Evolutionary conservation across 2,888 invertebrate species (phyloP), one percentile per base, ranked within the genome.

Genomic region (Nysson spinosus): DNA sequence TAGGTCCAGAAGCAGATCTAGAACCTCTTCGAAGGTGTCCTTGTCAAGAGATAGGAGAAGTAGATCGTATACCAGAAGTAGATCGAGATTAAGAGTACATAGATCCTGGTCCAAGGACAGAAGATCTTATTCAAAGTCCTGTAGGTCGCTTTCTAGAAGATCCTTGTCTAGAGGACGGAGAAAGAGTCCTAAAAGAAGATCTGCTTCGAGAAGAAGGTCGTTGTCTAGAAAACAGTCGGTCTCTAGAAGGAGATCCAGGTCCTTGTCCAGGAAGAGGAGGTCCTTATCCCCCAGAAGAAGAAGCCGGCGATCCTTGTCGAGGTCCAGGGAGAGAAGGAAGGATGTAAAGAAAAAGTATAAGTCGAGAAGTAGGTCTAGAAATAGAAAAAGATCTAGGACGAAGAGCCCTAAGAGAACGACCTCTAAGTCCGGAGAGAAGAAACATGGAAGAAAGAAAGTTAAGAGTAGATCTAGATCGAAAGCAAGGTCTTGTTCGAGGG

Each of bases 311-410:
- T 78, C 76, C 3, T 6, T 73, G 3, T 79, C 81, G 2, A 67
- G 81, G 44, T 81, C 86, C 2, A 77, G 82, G 5, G 67, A 63
- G 4, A 79, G 78, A 5, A 74, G 81, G 47, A 87, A 87, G 65
- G 81, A 82, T n/a, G n/a, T n/a, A 0, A 87, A 85, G 54, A 63
- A 87, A 69, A 85, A 85, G 49, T 80, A 86, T 65, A 79, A 82
- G 68, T 87, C 87, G 0, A 77, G 87, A 19, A 86, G 87, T 26
- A 80, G 84, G 17, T 86, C 82, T 37, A 81, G 78, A 35, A 83
- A 74, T 30, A 78, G 81, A 35, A 83, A 85, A 60, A 77, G 83
- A 12, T 77, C 84, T 35, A 77, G 87, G 0, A 82, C 84, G 28
- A 81, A 84, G 60, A 81, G 80, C 42, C 74, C 83, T n/a, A n/a